These are phyloP conservation scores for Encarsia formosa DNA, from an alignment of 2,888 invertebrate species.

Conservation along the genomic window DNA sequence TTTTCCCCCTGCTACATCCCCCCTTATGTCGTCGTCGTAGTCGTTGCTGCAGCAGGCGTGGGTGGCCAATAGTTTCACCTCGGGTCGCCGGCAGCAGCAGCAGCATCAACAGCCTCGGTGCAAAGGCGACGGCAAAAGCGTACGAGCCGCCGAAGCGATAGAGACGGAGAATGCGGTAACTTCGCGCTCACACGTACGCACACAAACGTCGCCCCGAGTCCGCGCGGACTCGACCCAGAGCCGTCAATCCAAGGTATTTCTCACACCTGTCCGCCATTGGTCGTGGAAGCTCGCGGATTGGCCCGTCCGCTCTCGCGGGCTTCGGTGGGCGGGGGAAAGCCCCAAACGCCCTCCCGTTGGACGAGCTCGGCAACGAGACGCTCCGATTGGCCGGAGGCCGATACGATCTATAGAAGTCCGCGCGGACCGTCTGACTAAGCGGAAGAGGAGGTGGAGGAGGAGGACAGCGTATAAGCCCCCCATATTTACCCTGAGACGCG, in stretches of 20 bases:
- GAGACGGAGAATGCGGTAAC: neutral
- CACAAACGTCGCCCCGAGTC: conserved; percentile 27
- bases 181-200: neutral
- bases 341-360: conserved; percentile 12
- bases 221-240: conserved; percentile 39
- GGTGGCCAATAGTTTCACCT: conserved; percentile 50
- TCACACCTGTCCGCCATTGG: conserved; percentile 2
- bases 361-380: neutral
- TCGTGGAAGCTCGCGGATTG: conserved; percentile 28
- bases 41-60: conserved; percentile 35
- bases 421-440: conserved; percentile 18
- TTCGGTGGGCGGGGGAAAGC: too few species aligned
- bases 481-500: conserved; percentile 46
- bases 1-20: conserved; percentile 26
- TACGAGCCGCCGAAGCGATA: conserved; percentile 6
- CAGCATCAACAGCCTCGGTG: neutral
- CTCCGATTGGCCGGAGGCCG: conserved; percentile 8
- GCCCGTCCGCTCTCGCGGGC: conserved; percentile 22
- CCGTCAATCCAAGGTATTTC: conserved; percentile 14
- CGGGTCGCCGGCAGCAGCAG: conserved; percentile 19
- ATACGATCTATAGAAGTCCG: too few species aligned
- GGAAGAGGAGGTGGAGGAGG: conserved; percentile 16
- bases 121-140: conserved; percentile 18
- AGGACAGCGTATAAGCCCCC: conserved; percentile 28
- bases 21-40: conserved; percentile 7